A percentile compares a stretch with the other conserved stretches of the same genome.
Conservation (phyloP, 2,888 invertebrate genomes). For the Tipula vernalis region DNA sequence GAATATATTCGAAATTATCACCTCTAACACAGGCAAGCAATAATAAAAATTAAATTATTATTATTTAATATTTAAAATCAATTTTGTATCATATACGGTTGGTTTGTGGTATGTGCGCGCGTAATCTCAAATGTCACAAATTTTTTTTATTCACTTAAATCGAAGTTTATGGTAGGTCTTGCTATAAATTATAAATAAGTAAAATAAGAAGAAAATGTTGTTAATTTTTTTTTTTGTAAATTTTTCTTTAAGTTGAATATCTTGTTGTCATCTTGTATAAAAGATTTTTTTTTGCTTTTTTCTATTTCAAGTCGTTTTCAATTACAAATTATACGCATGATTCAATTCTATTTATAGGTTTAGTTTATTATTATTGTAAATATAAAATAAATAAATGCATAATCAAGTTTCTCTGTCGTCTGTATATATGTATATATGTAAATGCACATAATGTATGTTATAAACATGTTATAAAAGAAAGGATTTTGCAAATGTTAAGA, state of each 20-base stretch:
- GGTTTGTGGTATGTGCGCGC: neutral
- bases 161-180: neutral
- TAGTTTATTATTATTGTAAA: neutral
- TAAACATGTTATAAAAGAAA: neutral
- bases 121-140: neutral
- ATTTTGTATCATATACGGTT: neutral
- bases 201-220: neutral
- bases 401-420: neutral
- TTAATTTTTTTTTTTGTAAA: neutral
- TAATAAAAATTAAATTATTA: neutral
- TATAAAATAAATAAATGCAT: constrained; percentile 5
- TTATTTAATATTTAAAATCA: neutral
- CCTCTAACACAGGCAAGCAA: neutral
- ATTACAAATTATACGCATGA: constrained; percentile 10
- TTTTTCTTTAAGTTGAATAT: neutral
- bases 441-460: neutral
- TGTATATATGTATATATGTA: neutral
- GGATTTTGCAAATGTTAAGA: neutral
- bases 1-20: neutral
- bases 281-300: neutral
- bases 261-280: neutral
- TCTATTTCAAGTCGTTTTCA: constrained; percentile 7
- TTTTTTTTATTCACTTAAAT: neutral
- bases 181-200: neutral
- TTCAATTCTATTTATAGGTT: constrained; percentile 10